These are phyloP conservation scores for Hippocampus abdominalis DNA, from an alignment of 2,113 vertebrate species.

Conservation along the genomic window DNA sequence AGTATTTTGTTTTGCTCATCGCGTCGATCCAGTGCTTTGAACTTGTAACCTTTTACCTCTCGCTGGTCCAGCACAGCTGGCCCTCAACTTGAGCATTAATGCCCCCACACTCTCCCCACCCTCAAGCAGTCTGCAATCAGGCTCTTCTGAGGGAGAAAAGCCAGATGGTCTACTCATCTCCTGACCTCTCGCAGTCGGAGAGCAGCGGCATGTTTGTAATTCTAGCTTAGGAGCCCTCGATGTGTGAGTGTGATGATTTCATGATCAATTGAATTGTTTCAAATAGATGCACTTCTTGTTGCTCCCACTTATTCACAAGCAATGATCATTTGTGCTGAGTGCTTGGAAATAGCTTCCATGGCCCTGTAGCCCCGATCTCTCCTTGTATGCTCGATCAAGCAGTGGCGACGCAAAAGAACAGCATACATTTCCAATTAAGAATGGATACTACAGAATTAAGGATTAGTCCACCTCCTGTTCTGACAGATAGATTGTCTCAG, in stretches of 20 bases:
- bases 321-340: conserved; percentile 56
- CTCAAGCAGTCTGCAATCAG: conserved; percentile 49
- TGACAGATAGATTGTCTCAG: not conserved
- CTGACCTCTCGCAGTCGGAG: conserved; percentile 58
- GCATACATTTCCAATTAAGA: conserved; percentile 60
- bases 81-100: conserved; percentile 22
- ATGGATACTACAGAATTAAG: conserved; percentile 61
- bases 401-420: conserved; percentile 44
- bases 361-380: conserved; percentile 43
- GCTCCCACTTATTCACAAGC: conserved; percentile 20
- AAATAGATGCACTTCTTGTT: conserved; percentile 26
- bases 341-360: conserved; percentile 42
- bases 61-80: conserved; percentile 49
- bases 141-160: conserved; percentile 43
- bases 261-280: conserved; percentile 59
- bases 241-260: conserved; percentile 18
- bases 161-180: conserved; percentile 64
- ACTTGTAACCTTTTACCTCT: conserved; percentile 42
- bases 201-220: conserved; percentile 20
- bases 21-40: conserved; percentile 16
- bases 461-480: conserved; percentile 32
- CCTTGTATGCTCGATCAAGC: conserved; percentile 57
- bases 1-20: conserved; percentile 7
- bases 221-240: conserved; percentile 19
- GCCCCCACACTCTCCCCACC: conserved; percentile 32